Conservation (phyloP, 2,113 vertebrate genomes). For the Equus przewalskii region DNA sequence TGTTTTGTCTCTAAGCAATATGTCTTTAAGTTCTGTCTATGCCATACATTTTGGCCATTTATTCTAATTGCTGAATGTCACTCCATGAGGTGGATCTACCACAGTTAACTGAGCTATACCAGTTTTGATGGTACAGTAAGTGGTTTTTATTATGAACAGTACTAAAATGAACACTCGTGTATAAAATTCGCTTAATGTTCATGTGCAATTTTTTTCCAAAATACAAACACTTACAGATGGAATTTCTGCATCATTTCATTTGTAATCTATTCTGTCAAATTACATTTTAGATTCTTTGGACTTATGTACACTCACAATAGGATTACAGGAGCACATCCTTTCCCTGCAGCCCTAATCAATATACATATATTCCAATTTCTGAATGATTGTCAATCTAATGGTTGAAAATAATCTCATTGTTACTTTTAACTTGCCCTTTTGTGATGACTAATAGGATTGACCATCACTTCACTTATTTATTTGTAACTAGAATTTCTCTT, state of each 20-base stretch:
- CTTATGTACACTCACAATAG: not conserved
- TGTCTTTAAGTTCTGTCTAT: not conserved
- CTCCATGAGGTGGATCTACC: not conserved
- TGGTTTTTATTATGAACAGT: not conserved
- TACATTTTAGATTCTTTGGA: not conserved
- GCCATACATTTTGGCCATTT: not conserved
- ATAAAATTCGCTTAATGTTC: not conserved
- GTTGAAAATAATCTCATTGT: not conserved
- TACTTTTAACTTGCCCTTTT: not conserved
- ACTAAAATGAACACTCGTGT: not conserved
- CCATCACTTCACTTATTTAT: not conserved
- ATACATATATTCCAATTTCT: not conserved
- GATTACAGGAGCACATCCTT: not conserved
- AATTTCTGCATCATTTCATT: slow-evolving; percentile 19
- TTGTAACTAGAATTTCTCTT: not conserved
- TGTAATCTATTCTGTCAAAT: not conserved
- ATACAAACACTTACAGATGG: not conserved
- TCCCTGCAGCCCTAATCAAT: not conserved
- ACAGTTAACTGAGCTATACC: not conserved
- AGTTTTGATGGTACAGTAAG: not conserved
- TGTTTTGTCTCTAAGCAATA: not conserved
- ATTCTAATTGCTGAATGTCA: not conserved
- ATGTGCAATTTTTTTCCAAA: not conserved
- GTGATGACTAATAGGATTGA: not conserved
- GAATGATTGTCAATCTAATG: not conserved